phyloP scores from a whole-genome alignment of 2,113 vertebrate species.

The Chamaea fasciata region DNA sequence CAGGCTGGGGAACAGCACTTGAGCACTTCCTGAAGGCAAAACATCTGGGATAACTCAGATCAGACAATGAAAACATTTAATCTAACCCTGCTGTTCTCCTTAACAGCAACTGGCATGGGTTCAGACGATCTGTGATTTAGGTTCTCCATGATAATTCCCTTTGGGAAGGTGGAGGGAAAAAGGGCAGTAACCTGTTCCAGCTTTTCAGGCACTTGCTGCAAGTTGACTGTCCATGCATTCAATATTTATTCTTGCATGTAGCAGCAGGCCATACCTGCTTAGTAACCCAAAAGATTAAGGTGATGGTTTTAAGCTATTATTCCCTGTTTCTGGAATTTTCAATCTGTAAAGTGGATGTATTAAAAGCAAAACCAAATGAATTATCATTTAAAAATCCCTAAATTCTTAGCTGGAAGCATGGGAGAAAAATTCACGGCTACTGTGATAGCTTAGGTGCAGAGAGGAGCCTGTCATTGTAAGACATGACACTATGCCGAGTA shows the following conservation, averaged over 20 bases:
- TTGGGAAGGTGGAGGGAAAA: not conserved
- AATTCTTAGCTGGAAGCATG: not conserved
- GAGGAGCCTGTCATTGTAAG: constrained; percentile 28
- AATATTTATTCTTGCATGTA: not conserved
- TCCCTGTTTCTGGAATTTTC: not conserved
- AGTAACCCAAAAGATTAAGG: not conserved
- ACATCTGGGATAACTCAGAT: not conserved
- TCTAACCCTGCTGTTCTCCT: not conserved
- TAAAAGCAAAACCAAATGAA: not conserved
- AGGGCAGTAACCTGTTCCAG: not conserved
- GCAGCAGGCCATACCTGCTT: not conserved
- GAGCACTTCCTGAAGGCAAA: not conserved
- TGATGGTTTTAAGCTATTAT: not conserved
- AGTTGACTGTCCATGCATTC: not conserved
- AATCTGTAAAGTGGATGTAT: not conserved
- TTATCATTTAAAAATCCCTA: not conserved
- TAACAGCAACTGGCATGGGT: not conserved
- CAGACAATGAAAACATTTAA: not conserved
- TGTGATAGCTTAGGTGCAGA: not conserved
- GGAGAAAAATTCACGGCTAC: not conserved
- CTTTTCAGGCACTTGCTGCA: not conserved
- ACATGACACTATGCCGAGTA: not conserved
- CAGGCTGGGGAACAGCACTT: not conserved
- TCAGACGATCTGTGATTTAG: not conserved
- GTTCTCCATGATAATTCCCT: not conserved